A percentile compares a stretch with the other conserved stretches of the same genome.
Evolutionary conservation across 2,113 vertebrate species (phyloP).

Genomic region (Mandrillus leucophaeus): DNA sequence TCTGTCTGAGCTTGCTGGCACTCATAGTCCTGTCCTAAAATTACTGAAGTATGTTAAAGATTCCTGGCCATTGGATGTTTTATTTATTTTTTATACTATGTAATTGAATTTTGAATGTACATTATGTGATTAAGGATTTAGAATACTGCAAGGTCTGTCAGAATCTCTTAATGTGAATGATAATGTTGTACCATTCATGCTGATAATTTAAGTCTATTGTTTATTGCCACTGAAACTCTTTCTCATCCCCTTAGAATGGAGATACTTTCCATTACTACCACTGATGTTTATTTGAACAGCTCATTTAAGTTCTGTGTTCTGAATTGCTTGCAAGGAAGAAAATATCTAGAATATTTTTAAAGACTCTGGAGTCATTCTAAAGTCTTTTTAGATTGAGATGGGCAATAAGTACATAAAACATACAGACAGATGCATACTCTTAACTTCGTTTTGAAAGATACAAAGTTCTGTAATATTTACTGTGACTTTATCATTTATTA

Average conservation of each 20-base stretch:
- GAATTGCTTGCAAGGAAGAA: not conserved
- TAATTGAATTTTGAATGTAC: conserved; percentile 52
- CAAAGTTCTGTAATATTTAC: not conserved
- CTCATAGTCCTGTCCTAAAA: not conserved
- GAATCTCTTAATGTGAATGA: conserved; percentile 37
- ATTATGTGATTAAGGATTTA: conserved; percentile 42
- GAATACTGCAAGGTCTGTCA: conserved; percentile 15
- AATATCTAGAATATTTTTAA: conserved; percentile 7
- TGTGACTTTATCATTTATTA: not conserved
- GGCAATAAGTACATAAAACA: not conserved
- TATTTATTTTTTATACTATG: conserved; percentile 31
- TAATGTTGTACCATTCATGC: not conserved
- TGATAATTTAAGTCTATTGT: not conserved
- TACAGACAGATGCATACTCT: not conserved
- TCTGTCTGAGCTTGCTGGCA: not conserved
- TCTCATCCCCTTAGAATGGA: not conserved
- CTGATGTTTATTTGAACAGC: conserved; percentile 25
- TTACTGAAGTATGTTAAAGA: not conserved
- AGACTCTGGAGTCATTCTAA: not conserved
- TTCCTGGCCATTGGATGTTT: not conserved
- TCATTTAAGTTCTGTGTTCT: not conserved
- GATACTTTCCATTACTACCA: not conserved
- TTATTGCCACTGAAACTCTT: not conserved
- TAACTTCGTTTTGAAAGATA: conserved; percentile 20
- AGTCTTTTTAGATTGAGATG: not conserved